Conservation (phyloP, 2,797 vertebrate genomes). For the Sparidentex hasta region DNA sequence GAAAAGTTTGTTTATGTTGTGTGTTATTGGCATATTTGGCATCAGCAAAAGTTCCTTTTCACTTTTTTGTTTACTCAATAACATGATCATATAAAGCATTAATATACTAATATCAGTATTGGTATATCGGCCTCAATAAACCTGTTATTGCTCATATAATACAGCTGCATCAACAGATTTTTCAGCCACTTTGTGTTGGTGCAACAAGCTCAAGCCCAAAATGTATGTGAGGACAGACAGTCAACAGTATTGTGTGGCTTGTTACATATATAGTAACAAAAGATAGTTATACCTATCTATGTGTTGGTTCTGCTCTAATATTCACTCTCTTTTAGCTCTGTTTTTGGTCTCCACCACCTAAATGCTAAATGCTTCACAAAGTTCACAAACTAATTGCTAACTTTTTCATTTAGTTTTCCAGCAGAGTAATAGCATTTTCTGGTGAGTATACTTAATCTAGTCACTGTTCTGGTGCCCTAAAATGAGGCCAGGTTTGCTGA, state of each 20-base stretch:
- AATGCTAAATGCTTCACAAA: not conserved
- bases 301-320: not conserved
- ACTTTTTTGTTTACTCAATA: not conserved
- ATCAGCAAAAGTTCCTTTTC: not conserved
- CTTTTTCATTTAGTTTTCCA: not conserved
- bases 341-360: slow-evolving; percentile 6
- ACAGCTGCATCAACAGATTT: not conserved
- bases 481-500: too few species aligned
- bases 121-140: too few species aligned
- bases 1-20: not conserved
- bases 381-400: not conserved
- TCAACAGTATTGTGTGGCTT: too few species aligned
- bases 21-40: not conserved
- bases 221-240: too few species aligned
- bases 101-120: not conserved
- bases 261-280: too few species aligned
- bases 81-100: not conserved
- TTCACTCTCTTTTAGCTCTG: not conserved
- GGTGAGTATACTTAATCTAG: not conserved
- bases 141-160: not conserved
- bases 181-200: not conserved
- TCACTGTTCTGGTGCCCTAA: too few species aligned
- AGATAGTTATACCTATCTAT: not conserved
- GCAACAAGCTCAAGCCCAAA: not conserved
- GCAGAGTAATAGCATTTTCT: too few species aligned